Evolutionary conservation across 2,888 invertebrate genomes (phyloP).

Genomic region (Pseudococcus viburni): DNA sequence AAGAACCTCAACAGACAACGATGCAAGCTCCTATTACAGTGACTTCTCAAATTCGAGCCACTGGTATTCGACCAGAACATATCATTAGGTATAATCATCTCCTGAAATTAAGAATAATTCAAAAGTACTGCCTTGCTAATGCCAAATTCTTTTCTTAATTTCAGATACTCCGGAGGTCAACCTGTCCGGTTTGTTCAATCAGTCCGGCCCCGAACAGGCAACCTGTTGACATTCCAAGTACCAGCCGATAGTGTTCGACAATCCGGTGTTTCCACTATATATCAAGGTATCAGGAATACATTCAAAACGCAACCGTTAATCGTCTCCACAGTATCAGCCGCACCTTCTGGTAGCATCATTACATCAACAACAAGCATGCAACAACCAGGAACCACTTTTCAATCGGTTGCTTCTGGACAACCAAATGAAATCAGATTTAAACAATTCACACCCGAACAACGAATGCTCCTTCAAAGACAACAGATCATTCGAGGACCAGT

Average conservation of each 20-base stretch:
- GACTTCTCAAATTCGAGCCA: conserved; percentile 52
- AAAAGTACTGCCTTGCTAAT: neutral
- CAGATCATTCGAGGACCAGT: conserved; percentile 67
- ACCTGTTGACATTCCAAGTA: conserved; percentile 64
- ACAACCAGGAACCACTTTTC: neutral
- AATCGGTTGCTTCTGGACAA: neutral
- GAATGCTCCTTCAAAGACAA: conserved; percentile 70
- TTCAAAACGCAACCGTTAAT: conserved; percentile 67
- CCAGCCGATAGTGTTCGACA: conserved; percentile 56
- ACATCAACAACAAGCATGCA: conserved; percentile 42
- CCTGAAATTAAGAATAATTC: neutral
- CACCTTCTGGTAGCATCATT: conserved; percentile 64
- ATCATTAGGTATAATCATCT: conserved; percentile 36
- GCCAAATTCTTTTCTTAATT: neutral
- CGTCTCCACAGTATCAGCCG: conserved; percentile 66
- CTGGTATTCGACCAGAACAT: conserved; percentile 48
- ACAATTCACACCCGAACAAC: conserved; percentile 68
- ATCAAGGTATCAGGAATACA: conserved; percentile 54
- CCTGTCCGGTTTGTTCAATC: conserved; percentile 71
- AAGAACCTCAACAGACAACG: conserved; percentile 70
- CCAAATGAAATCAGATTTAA: conserved; percentile 62
- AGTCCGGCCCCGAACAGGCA: conserved; percentile 55
- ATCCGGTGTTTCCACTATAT: neutral
- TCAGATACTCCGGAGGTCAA: conserved; percentile 69
- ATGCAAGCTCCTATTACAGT: conserved; percentile 64